Evolutionary conservation across 2,797 vertebrate genomes (phyloP).

Genomic region (Poeciliopsis infans): DNA sequence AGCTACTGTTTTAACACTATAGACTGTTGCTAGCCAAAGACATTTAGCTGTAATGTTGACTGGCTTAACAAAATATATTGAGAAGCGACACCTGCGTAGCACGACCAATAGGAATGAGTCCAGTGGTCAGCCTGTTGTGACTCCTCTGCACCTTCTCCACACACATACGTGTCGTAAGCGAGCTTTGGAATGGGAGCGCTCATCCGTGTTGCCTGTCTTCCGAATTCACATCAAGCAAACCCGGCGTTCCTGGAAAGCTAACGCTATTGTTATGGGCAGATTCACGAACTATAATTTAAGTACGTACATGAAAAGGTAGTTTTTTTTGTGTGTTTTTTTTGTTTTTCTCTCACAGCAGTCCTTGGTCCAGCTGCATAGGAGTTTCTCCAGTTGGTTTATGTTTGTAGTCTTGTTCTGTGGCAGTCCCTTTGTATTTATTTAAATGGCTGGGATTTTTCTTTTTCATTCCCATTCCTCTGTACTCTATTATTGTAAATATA

Average conservation of each 20-base stretch:
- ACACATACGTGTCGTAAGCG: conserved; percentile 40
- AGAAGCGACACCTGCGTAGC: conserved; percentile 60
- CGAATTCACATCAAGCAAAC: conserved; percentile 33
- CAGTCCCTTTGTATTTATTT: conserved; percentile 87
- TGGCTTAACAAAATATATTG: conserved; percentile 54
- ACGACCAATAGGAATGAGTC: conserved; percentile 58
- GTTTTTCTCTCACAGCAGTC: conserved; percentile 59
- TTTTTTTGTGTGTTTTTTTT: conserved; percentile 6
- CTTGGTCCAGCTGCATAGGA: conserved; percentile 73
- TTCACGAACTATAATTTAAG: conserved; percentile 74
- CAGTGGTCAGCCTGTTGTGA: conserved; percentile 46
- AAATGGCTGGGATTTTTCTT: conserved; percentile 82
- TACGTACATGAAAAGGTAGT: conserved; percentile 62
- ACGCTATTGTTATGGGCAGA: conserved; percentile 60
- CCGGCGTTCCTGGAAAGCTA: conserved; percentile 34
- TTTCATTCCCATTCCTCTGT: conserved; percentile 83
- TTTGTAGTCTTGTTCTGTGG: conserved; percentile 81
- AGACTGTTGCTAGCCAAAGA: conserved; percentile 80
- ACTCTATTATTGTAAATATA: conserved; percentile 88
- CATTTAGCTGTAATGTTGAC: conserved; percentile 63
- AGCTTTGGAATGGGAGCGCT: conserved; percentile 12
- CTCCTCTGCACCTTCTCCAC: conserved; percentile 34
- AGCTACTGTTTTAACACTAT: conserved; percentile 86
- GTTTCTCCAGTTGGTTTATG: conserved; percentile 70
- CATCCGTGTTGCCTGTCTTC: conserved; percentile 44